Evolutionary conservation across 2,113 vertebrate species (phyloP).

Genomic region (Alligator sinensis): DNA sequence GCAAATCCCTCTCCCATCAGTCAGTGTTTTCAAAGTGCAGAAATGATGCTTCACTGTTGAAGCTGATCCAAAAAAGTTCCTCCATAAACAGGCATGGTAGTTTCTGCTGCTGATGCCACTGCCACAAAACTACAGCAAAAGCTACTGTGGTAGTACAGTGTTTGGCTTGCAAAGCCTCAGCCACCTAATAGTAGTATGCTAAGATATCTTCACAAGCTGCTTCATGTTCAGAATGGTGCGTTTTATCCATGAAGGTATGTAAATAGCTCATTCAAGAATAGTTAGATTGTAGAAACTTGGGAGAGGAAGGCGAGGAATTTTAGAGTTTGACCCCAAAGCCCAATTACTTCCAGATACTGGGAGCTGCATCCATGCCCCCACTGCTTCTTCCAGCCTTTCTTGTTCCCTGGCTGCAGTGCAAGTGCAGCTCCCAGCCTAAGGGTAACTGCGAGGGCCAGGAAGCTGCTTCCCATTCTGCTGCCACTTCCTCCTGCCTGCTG

Average conservation of each 20-base stretch:
- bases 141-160: neutral
- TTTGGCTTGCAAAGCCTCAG: neutral
- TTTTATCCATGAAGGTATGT: neutral
- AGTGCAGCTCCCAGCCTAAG: no score
- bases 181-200: neutral
- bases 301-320: no score
- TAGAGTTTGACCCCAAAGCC: no score
- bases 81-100: no score
- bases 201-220: neutral
- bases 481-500: no score
- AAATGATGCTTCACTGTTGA: neutral
- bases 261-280: neutral
- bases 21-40: neutral
- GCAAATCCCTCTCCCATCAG: accelerated
- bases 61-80: neutral
- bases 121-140: conserved; percentile 26
- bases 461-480: no score
- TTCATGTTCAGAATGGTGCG: neutral
- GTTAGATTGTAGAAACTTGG: no score
- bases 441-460: no score
- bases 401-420: no score
- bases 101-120: neutral
- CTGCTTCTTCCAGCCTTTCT: no score
- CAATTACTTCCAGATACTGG: no score
- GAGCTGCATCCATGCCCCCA: no score